Base-by-base conservation (phyloP, 2,113 vertebrate species). In the Nyctereutes procyonoides region DNA sequence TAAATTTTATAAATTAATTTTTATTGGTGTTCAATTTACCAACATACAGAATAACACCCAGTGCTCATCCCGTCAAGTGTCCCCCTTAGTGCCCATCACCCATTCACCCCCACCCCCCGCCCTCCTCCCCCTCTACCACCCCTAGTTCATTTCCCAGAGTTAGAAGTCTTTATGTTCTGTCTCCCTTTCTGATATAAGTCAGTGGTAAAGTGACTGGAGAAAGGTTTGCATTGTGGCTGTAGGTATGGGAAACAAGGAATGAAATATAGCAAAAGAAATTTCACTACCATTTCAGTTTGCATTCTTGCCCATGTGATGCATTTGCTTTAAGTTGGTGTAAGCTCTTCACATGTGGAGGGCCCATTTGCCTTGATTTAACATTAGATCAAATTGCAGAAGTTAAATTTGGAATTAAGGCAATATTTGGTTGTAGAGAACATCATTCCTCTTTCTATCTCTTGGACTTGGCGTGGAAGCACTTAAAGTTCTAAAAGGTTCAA, bases 391-490 rank as follows among this genome's bases (percentile, higher is more conserved):
- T 58, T 51, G 17, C 93, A 95, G 92, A 95, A 35, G 85, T 87
- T 88, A 85, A 97, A 97, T 93, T 95, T 81, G 82, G 81, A 96
- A 95, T 87, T 96, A 95, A 98, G 97, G 43, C 90, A 97, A 65
- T 91, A 56, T 71, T 96, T 95, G 32, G 58, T 91, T 63, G 19
- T 88, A 96, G 65, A 79, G 32, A 98, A 28, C 38, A 90, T 92
- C 94, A 56, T 62, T 97, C 65, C 84, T 76, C 0, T 93, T 82
- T 96, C 76, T 93, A 58, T 62, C 56, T 95, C 93, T 93, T 84
- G 87, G 60, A 92, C 69, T 92, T 96, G 48, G 62, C 84, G 26
- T 93, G 76, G 58, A 97, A 97, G 74, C 20, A 73, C 51, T 96
- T 96, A 79, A 87, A 95, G 63, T 90, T 97, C 71, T 96, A 95